Evolutionary conservation across 2,113 vertebrate species (phyloP), one percentile per base, ranked within the genome.

Genomic region (Nibea coibor): DNA sequence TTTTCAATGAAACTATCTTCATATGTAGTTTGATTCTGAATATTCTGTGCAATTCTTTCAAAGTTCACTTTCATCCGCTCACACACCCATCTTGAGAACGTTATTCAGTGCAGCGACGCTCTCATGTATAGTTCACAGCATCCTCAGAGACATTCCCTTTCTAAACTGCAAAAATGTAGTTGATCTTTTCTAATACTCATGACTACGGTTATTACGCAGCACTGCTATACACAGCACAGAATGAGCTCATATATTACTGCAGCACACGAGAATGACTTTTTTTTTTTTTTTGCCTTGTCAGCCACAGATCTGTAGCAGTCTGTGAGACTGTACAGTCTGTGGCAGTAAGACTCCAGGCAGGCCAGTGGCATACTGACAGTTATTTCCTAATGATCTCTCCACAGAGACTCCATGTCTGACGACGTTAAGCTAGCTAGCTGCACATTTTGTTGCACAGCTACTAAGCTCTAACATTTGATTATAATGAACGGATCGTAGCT

Each of bases 301-400:
- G 70, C 72, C 35, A n/a, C 43, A 61, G 45, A 67, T 68, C 45
- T 45, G 56, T 57, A 56, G 45, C 58, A 43, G 87, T 64, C 66
- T 81, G 73, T 24, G 54, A 74, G 68, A 80, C 58, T 63, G 24
- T 65, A 67, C 71, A 77, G 71, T 74, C 39, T 62, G 83, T 56
- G 63, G 63, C 79, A 81, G 69, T 47, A 35, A 82, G 80, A 88
- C 85, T 90, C 15, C 75, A 85, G 83, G 83, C 85, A 75, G 65
- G 72, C 50, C 80, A 69, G 62, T 74, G 59, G 72, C 77, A 78
- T 14, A 68, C 84, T 85, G 80, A 84, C 80, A 82, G 78, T 63
- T 71, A 63, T 70, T 67, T 72, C 73, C 81, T 90, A 90, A 92
- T 90, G 87, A 90, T 48, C 70, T 78, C 74, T 77, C 87, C 10